These are phyloP conservation scores for Bovichtus diacanthus DNA, from an alignment of 2,797 vertebrate genomes.

Conservation along the genomic window DNA sequence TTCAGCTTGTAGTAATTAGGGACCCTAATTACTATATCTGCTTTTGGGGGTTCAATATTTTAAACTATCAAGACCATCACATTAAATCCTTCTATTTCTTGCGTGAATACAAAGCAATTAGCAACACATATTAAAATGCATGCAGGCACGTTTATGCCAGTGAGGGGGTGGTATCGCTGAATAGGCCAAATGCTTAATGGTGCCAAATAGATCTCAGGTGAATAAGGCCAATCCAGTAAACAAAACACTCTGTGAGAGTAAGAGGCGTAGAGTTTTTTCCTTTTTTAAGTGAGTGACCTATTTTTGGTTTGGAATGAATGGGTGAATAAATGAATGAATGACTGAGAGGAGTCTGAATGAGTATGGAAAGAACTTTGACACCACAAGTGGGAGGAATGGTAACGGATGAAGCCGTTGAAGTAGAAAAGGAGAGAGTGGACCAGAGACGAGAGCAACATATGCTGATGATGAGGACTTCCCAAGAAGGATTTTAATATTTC, in stretches of 20 bases:
- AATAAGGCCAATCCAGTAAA: conserved; percentile 53
- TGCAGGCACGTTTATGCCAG: conserved; percentile 32
- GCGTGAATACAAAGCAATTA: conserved; percentile 55
- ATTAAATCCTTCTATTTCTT: conserved; percentile 17
- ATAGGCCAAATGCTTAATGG: conserved; percentile 62
- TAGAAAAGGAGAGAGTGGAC: conserved; percentile 47
- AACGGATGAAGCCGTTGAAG: conserved; percentile 47
- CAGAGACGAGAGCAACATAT: conserved; percentile 82
- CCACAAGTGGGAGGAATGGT: conserved; percentile 54
- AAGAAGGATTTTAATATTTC: conserved; percentile 85
- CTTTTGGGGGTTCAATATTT: conserved; percentile 21
- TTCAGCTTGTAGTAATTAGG: conserved; percentile 14
- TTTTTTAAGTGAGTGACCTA: conserved; percentile 29
- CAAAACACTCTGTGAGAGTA: conserved; percentile 33
- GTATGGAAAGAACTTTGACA: conserved; percentile 46
- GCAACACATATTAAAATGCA: conserved; percentile 42
- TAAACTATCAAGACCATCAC: conserved; percentile 19
- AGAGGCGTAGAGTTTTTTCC: conserved; percentile 15
- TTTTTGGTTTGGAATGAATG: conserved; percentile 7
- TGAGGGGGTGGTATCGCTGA: conserved; percentile 50
- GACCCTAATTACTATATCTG: conserved; percentile 22
- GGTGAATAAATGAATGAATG: conserved; percentile 8
- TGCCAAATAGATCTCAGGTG: conserved; percentile 61
- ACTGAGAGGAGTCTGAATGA: conserved; percentile 50
- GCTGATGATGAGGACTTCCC: conserved; percentile 82